These are phyloP conservation scores for Hecatera dysodea DNA, from an alignment of 2,888 invertebrate species.

Conservation along the genomic window DNA sequence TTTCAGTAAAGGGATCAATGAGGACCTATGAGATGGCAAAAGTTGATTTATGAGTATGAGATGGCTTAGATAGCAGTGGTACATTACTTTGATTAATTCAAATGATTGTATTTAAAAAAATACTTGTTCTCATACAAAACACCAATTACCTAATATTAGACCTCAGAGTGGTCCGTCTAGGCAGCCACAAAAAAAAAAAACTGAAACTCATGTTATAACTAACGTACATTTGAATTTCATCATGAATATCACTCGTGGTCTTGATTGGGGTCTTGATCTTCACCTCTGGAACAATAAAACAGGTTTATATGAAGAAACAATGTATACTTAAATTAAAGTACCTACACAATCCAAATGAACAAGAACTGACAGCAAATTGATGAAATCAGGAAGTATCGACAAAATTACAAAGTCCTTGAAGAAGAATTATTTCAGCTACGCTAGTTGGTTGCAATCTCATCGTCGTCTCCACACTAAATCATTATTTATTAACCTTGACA, in stretches of 20 bases:
- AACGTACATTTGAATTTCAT: not conserved
- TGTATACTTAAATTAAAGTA: constrained; percentile 1
- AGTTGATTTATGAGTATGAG: too few species aligned
- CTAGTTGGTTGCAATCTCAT: constrained; percentile 46
- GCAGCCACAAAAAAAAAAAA: not conserved
- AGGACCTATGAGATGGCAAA: too few species aligned
- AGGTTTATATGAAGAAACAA: not conserved
- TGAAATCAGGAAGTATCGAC: constrained; percentile 27
- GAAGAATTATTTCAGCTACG: constrained; percentile 52
- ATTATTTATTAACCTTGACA: constrained; percentile 54
- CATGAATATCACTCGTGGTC: not conserved
- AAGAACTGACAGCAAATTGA: not conserved
- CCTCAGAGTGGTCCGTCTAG: not conserved
- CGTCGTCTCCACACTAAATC: constrained; percentile 53
- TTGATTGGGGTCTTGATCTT: not conserved
- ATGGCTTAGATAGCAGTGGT: too few species aligned
- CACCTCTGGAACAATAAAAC: not conserved
- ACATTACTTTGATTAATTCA: too few species aligned
- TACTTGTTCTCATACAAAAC: too few species aligned
- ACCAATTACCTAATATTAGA: too few species aligned
- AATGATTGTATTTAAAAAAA: too few species aligned
- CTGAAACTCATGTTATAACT: not conserved
- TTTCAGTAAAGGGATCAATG: too few species aligned
- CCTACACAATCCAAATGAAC: constrained; percentile 3
- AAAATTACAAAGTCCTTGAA: constrained; percentile 60